Evolutionary conservation across 2,888 invertebrate genomes (phyloP).

Genomic region (Ctena decussata): DNA sequence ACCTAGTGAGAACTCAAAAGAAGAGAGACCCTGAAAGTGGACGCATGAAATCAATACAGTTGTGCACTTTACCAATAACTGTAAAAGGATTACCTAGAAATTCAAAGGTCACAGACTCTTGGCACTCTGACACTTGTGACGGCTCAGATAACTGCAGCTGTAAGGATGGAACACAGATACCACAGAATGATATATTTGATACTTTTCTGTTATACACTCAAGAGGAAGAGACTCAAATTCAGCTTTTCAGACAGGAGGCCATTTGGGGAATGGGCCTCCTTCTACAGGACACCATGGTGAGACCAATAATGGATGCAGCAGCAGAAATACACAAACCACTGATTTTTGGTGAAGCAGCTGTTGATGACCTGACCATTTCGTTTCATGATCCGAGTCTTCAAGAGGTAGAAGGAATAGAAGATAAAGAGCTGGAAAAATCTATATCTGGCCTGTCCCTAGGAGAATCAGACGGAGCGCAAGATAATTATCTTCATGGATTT

Average conservation of each 20-base stretch:
- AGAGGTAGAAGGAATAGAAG: neutral
- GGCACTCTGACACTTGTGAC: neutral
- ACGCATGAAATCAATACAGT: neutral
- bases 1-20: conserved; percentile 8
- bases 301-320: neutral
- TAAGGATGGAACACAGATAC: neutral
- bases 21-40: conserved; percentile 4
- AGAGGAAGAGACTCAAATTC: neutral
- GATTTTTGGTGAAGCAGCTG: neutral
- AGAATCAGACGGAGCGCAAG: neutral
- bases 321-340: neutral
- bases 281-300: neutral
- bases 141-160: conserved; percentile 1
- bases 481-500: neutral
- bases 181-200: neutral
- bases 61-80: conserved; percentile 23
- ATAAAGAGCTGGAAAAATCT: neutral
- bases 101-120: neutral
- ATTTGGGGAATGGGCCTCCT: neutral
- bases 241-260: neutral
- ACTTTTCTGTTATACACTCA: neutral
- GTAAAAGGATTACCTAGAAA: conserved; percentile 3
- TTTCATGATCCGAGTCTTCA: neutral
- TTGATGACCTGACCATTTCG: neutral
- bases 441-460: neutral